A percentile compares a stretch with the other conserved stretches of the same genome.
Evolutionary conservation across 1,140 invertebrate species (phyloP).

Genomic region (Drosophila carrolli): DNA sequence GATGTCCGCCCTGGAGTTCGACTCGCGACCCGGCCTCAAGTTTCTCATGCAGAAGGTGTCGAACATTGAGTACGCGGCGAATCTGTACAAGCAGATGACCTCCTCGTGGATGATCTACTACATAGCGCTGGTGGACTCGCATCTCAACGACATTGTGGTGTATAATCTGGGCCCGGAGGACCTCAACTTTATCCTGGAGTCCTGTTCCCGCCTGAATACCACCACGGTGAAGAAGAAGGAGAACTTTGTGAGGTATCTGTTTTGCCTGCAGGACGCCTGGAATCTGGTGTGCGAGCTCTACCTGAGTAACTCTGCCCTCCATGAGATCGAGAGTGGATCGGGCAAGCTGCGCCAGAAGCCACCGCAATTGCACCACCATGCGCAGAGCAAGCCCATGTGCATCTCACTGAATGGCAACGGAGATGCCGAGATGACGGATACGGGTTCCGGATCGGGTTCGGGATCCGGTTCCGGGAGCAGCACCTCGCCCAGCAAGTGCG

Average conservation of each 20-base stretch:
- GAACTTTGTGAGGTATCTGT: conserved; percentile 86
- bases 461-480: conserved; percentile 29
- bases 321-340: conserved; percentile 85
- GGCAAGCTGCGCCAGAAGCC: conserved; percentile 44
- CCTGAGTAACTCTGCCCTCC: conserved; percentile 85
- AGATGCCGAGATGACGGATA: conserved; percentile 30
- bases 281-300: conserved; percentile 86
- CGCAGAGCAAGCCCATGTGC: conserved; percentile 61
- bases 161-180: conserved; percentile 87
- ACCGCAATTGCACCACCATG: conserved; percentile 22
- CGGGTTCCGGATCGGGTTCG: conserved; percentile 25
- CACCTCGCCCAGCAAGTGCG: conserved; percentile 75
- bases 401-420: conserved; percentile 69
- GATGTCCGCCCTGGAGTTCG: conserved; percentile 92
- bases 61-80: conserved; percentile 93
- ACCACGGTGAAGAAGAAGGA: conserved; percentile 86
- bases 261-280: conserved; percentile 87
- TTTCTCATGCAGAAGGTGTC: conserved; percentile 97
- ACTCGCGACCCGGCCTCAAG: conserved; percentile 94
- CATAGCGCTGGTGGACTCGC: conserved; percentile 93
- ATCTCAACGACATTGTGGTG: conserved; percentile 88
- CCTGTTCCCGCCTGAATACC: conserved; percentile 85
- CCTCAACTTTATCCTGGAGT: conserved; percentile 88
- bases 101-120: conserved; percentile 95
- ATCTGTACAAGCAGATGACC: conserved; percentile 96